A percentile compares a stretch with the other conserved stretches of the same genome.
Conservation (phyloP, 2,797 vertebrate genomes). For the Pangasius djambal region DNA sequence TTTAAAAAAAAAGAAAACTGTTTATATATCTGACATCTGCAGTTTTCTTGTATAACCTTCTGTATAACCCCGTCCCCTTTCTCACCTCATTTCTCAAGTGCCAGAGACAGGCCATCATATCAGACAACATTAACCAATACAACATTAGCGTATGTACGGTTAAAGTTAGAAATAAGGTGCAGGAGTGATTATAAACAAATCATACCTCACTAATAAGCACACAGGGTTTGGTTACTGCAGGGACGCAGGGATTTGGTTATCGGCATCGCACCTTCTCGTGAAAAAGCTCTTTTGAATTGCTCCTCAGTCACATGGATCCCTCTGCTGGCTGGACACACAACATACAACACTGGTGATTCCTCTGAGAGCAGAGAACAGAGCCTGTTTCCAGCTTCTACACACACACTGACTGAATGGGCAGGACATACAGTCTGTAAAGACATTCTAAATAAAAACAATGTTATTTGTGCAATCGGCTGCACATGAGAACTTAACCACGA, state of each 20-base stretch:
- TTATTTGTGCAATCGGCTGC: constrained; percentile 4
- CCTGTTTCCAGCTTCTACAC: background rate
- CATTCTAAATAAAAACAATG: background rate
- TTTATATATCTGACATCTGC: constrained; percentile 1
- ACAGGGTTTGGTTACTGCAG: constrained; percentile 79
- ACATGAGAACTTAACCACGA: constrained; percentile 38
- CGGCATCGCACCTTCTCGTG: constrained; percentile 62
- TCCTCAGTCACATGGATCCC: constrained; percentile 21
- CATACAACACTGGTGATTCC: background rate
- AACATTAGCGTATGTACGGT: constrained; percentile 72
- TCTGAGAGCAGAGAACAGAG: constrained; percentile 3
- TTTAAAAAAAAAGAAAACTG: background rate
- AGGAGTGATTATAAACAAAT: constrained; percentile 74
- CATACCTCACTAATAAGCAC: constrained; percentile 70
- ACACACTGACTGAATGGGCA: background rate
- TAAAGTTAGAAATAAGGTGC: constrained; percentile 79
- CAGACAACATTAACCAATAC: constrained; percentile 37
- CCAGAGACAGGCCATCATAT: background rate
- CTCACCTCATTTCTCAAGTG: background rate
- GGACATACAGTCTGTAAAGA: background rate
- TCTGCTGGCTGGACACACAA: constrained; percentile 40
- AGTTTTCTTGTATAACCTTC: background rate
- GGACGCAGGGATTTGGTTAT: constrained; percentile 77
- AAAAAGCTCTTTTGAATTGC: background rate
- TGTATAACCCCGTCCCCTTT: background rate